Percentiles rank a stretch among this genome's conserved stretches.
Evolutionary conservation across 2,797 vertebrate species (phyloP).

Genomic region (Rhincodon typus): DNA sequence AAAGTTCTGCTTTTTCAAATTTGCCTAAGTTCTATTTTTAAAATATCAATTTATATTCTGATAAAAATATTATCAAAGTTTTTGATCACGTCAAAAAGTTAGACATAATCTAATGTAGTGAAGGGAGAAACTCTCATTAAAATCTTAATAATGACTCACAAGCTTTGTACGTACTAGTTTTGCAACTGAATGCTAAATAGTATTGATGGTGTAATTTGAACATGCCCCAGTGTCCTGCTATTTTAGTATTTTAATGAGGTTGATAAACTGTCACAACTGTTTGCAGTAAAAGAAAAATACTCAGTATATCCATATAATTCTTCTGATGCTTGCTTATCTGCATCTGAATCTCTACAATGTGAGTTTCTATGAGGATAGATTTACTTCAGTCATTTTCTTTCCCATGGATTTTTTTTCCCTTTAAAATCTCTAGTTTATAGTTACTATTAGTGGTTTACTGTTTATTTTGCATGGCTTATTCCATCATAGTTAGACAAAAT

Average conservation of each 20-base stretch:
- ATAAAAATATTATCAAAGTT: not conserved
- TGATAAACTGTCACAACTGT: not conserved
- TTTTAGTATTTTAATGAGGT: not conserved
- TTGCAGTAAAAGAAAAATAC: not conserved
- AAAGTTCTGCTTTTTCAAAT: not conserved
- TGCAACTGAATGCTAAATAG: not conserved
- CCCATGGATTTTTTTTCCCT: not conserved
- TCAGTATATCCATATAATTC: not conserved
- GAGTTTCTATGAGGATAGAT: not conserved
- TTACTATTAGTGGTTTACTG: not conserved
- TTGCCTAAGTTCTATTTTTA: not conserved
- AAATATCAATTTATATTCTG: not conserved
- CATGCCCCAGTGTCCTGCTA: not conserved
- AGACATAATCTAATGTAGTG: not conserved
- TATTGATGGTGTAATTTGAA: not conserved
- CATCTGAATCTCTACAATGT: not conserved
- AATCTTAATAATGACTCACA: constrained; percentile 1
- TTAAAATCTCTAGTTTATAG: not conserved
- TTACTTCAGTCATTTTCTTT: not conserved
- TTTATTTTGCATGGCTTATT: not conserved
- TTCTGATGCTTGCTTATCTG: not conserved
- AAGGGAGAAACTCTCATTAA: constrained; percentile 3
- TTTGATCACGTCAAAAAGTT: not conserved
- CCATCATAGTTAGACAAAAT: too few species aligned
- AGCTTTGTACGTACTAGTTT: not conserved